These are phyloP conservation scores for Crossaster papposus DNA, from an alignment of 53 echinoderm and acorn worm species.

Conservation along the genomic window DNA sequence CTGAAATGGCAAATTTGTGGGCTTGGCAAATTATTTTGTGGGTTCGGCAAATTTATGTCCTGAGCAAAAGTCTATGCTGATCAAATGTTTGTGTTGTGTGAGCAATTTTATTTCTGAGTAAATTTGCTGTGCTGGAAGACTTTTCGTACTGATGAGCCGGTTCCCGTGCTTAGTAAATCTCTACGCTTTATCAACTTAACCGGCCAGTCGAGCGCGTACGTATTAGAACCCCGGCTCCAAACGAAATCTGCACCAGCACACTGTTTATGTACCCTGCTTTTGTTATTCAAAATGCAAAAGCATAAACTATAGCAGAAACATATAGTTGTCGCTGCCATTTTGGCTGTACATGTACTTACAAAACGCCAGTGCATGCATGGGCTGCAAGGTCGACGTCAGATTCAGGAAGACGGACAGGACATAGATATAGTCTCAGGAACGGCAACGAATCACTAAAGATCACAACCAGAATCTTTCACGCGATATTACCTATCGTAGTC, in stretches of 20 bases:
- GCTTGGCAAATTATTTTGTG: no score
- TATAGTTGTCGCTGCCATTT: no score
- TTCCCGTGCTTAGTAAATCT: no score
- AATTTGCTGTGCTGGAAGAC: neutral
- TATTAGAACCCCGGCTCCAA: slow-evolving; percentile 9
- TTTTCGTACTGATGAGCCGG: neutral
- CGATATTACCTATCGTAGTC: slow-evolving; percentile 63
- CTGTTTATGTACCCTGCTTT: no score
- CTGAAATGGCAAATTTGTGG: no score
- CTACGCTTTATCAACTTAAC: neutral
- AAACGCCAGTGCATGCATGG: slow-evolving; percentile 2
- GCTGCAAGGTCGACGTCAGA: neutral
- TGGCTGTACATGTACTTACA: neutral
- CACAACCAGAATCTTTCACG: slow-evolving; percentile 59
- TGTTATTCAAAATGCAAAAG: no score
- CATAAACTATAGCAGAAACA: no score
- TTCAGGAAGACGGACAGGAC: slow-evolving; percentile 11
- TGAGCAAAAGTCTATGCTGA: neutral
- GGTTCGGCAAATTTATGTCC: no score
- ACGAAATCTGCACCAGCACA: neutral
- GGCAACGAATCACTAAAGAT: slow-evolving; percentile 72
- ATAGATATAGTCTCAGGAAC: slow-evolving; percentile 45
- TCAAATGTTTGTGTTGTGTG: neutral
- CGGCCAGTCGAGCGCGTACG: slow-evolving; percentile 17
- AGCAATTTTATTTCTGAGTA: neutral